phyloP scores from a whole-genome alignment of 2,113 vertebrate genomes.

The Phalacrocorax pelagicus region DNA sequence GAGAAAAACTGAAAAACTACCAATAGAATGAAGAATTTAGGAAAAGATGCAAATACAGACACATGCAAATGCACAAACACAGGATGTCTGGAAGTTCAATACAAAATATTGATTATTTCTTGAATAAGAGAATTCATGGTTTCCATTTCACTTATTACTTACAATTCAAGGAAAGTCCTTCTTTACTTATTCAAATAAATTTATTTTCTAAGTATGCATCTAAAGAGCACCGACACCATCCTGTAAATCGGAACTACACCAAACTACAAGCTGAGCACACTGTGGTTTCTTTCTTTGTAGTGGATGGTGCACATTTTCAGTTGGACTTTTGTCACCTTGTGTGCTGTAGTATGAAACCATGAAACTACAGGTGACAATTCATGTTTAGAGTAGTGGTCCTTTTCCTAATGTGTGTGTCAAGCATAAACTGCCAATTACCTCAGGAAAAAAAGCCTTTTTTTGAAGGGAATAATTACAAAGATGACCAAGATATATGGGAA shows the following conservation, averaged over 20 bases:
- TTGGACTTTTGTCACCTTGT: background rate
- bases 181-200: background rate
- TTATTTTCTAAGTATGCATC: background rate
- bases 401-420: background rate
- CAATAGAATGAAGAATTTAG: background rate
- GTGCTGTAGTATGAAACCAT: background rate
- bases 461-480: background rate
- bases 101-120: background rate
- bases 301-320: background rate
- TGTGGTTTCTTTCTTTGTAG: background rate
- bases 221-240: background rate
- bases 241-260: background rate
- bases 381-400: background rate
- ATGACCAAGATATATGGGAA: background rate
- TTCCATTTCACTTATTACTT: background rate
- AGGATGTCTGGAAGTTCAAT: background rate
- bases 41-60: background rate
- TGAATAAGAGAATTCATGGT: background rate
- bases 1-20: background rate
- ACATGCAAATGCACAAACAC: fast-evolving
- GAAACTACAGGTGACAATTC: background rate
- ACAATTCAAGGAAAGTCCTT: background rate
- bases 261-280: background rate
- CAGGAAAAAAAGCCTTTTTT: background rate
- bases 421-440: background rate